A percentile compares a stretch with the other conserved stretches of the same genome.
These are phyloP conservation scores for Anastatus disparis DNA, from an alignment of 1,140 invertebrate genomes.

Conservation along the genomic window DNA sequence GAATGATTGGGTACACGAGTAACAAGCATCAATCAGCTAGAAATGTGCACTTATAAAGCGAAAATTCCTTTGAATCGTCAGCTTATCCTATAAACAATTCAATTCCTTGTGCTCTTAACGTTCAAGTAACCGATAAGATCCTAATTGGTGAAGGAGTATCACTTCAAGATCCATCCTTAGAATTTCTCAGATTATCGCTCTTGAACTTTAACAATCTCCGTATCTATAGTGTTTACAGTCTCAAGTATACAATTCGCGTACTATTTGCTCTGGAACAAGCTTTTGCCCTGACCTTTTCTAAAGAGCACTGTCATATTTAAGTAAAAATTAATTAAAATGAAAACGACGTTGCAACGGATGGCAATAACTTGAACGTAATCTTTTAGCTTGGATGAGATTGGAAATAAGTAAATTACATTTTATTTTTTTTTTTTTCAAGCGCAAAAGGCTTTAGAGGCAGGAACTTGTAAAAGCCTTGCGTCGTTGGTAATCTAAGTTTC, in stretches of 20 bases:
- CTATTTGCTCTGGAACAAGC: background rate
- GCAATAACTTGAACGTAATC: slow-evolving; percentile 27
- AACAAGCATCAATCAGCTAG: no score
- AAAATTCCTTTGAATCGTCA: background rate
- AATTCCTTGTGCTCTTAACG: background rate
- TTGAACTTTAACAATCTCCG: background rate
- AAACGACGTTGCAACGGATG: background rate
- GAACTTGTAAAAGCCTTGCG: no score
- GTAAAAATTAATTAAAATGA: slow-evolving; percentile 25
- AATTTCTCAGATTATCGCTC: slow-evolving; percentile 23
- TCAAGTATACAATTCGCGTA: slow-evolving; percentile 1
- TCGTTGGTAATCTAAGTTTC: no score
- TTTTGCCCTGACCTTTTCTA: background rate
- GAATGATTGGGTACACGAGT: no score
- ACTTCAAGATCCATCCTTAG: slow-evolving; percentile 2
- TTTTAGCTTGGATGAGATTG: slow-evolving; percentile 4
- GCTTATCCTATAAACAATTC: background rate
- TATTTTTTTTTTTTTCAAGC: no score
- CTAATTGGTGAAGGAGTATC: slow-evolving; percentile 14
- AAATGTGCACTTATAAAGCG: no score
- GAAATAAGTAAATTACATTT: slow-evolving; percentile 16
- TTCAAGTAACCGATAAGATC: background rate
- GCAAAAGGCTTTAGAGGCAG: no score
- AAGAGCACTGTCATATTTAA: background rate
- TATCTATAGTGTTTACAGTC: slow-evolving; percentile 11